phyloP scores from a whole-genome alignment of 2,113 vertebrate species.

The Phyllopteryx taeniolatus region DNA sequence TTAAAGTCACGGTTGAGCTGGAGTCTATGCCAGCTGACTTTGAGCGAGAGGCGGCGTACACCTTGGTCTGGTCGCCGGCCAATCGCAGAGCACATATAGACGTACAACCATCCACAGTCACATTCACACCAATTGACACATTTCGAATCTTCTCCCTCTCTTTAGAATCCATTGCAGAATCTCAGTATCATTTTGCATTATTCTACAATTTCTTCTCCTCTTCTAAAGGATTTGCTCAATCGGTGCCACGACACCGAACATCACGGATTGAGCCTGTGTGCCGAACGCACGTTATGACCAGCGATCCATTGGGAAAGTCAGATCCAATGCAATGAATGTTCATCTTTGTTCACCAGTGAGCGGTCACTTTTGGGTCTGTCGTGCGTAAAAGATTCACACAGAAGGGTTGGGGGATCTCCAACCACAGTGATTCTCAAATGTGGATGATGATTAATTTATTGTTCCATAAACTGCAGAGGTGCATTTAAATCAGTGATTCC shows the following conservation, averaged over 20 bases:
- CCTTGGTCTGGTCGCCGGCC: no score
- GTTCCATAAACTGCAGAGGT: background rate
- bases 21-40: no score
- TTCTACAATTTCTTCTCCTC: background rate
- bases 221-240: background rate
- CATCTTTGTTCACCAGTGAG: slow-evolving; percentile 9
- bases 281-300: slow-evolving; percentile 27
- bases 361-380: slow-evolving; percentile 64
- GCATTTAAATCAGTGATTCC: slow-evolving; percentile 1
- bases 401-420: slow-evolving; percentile 44
- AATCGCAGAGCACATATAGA: no score
- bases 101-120: no score
- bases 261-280: background rate
- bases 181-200: background rate
- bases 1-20: no score
- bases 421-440: slow-evolving; percentile 63
- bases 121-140: no score
- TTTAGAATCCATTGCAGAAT: no score
- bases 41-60: no score
- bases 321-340: background rate
- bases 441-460: background rate
- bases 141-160: no score
- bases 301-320: slow-evolving; percentile 32
- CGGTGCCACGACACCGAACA: background rate
- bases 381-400: slow-evolving; percentile 54